Evolutionary conservation across 1,140 invertebrate genomes (phyloP).

Genomic region (Phenacoccus solenopsis): DNA sequence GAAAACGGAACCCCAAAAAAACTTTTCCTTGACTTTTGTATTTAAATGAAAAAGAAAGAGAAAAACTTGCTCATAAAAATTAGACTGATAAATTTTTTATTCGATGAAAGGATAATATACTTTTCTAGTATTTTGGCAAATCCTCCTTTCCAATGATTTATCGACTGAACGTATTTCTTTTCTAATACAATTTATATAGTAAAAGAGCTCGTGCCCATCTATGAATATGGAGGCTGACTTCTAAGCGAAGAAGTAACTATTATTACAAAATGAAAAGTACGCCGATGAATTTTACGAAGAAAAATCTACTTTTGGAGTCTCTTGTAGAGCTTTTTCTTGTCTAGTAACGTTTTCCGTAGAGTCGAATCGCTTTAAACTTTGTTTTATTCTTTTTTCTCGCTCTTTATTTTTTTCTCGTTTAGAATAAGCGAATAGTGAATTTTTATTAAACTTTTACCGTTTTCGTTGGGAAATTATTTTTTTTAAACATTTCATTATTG

Average conservation of each 20-base stretch:
- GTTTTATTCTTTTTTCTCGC: not conserved
- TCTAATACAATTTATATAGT: not conserved
- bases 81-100: too few relatives aligned
- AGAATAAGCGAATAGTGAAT: too few relatives aligned
- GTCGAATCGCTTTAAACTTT: not conserved
- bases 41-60: too few relatives aligned
- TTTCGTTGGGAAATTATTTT: too few relatives aligned
- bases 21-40: too few relatives aligned
- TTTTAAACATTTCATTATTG: too few relatives aligned
- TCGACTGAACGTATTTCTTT: not conserved
- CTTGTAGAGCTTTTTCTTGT: not conserved
- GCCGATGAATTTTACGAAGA: not conserved
- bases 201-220: not conserved
- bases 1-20: too few relatives aligned
- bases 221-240: not conserved
- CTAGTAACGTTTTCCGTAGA: not conserved
- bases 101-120: too few relatives aligned
- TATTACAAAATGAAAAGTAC: not conserved
- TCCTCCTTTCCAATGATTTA: not conserved
- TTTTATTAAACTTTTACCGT: too few relatives aligned
- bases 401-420: not conserved
- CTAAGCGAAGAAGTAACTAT: not conserved
- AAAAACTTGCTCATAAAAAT: too few relatives aligned
- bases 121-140: not conserved
- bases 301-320: not conserved